A percentile compares a stretch with the other conserved stretches of the same genome.
Conservation (phyloP, 2,797 vertebrate species). For the Falco biarmicus region DNA sequence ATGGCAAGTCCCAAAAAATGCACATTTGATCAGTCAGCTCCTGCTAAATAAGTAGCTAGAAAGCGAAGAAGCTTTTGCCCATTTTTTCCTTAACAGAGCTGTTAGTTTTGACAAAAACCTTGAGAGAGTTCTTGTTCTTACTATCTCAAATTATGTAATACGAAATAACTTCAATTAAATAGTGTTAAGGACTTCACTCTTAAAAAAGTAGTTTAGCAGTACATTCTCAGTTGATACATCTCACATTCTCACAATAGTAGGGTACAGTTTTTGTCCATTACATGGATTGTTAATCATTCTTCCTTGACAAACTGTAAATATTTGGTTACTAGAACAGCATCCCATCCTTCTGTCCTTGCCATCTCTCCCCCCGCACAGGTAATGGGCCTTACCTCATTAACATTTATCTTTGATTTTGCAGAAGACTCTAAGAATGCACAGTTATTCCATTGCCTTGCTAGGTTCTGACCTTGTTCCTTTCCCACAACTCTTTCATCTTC, state of each 20-base stretch:
- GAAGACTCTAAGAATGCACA: conserved; percentile 91
- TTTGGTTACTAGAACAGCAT: not conserved
- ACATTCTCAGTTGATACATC: not conserved
- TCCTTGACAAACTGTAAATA: not conserved
- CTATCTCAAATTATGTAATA: not conserved
- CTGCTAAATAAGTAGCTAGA: not conserved
- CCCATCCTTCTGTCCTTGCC: not conserved
- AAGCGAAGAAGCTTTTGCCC: not conserved
- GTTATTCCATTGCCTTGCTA: conserved; percentile 90
- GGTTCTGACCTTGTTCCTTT: conserved; percentile 91
- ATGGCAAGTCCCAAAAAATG: not conserved
- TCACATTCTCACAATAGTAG: not conserved
- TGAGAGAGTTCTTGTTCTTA: not conserved
- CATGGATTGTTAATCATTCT: not conserved
- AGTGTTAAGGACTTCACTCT: not conserved
- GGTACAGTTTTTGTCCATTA: not conserved
- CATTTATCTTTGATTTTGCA: conserved; percentile 92
- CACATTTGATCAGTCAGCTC: not conserved
- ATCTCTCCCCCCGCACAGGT: not conserved
- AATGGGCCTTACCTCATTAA: conserved; percentile 84
- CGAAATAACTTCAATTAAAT: not conserved
- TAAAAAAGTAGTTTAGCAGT: not conserved
- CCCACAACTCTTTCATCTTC: conserved; percentile 92
- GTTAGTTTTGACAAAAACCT: not conserved
- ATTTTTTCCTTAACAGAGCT: not conserved